Percentiles rank a stretch among this genome's conserved stretches.
These are phyloP conservation scores for Girardinus metallicus DNA, from an alignment of 2,797 vertebrate genomes.

Conservation along the genomic window DNA sequence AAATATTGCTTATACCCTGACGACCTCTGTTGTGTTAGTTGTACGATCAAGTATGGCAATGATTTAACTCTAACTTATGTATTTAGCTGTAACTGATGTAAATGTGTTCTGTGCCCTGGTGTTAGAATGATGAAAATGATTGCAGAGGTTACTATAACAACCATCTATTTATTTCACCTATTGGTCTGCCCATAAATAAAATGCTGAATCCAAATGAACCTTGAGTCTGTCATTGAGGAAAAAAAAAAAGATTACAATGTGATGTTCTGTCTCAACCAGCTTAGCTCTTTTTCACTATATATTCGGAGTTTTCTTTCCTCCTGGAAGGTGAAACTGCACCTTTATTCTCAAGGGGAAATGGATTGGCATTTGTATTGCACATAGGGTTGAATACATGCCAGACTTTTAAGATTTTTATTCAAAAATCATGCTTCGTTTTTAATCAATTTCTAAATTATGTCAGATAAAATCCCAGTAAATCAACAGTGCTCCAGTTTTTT, in stretches of 20 bases:
- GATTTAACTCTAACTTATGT: constrained; percentile 59
- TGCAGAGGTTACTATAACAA: constrained; percentile 18
- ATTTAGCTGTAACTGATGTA: constrained; percentile 72
- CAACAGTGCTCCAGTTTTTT: not conserved
- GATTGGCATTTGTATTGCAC: not conserved
- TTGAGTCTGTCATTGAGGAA: not conserved
- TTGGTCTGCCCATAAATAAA: constrained; percentile 71
- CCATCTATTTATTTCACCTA: constrained; percentile 63
- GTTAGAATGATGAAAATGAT: constrained; percentile 33
- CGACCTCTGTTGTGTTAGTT: constrained; percentile 36
- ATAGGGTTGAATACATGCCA: not conserved
- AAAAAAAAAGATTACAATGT: not conserved
- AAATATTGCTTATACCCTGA: constrained; percentile 24
- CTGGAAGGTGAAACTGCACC: not conserved
- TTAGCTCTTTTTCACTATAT: not conserved
- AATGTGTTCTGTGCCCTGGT: constrained; percentile 37
- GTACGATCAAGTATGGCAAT: constrained; percentile 34
- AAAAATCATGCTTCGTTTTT: not conserved
- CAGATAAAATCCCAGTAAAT: not conserved
- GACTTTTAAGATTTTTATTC: not conserved
- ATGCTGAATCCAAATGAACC: constrained; percentile 46
- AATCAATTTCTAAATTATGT: not conserved
- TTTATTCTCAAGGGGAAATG: not conserved
- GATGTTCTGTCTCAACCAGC: not conserved
- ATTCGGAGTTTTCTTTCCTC: not conserved